Evolutionary conservation across 1,140 invertebrate species (phyloP), one percentile per base, ranked within the genome.

Genomic region (Cydia strobilella): DNA sequence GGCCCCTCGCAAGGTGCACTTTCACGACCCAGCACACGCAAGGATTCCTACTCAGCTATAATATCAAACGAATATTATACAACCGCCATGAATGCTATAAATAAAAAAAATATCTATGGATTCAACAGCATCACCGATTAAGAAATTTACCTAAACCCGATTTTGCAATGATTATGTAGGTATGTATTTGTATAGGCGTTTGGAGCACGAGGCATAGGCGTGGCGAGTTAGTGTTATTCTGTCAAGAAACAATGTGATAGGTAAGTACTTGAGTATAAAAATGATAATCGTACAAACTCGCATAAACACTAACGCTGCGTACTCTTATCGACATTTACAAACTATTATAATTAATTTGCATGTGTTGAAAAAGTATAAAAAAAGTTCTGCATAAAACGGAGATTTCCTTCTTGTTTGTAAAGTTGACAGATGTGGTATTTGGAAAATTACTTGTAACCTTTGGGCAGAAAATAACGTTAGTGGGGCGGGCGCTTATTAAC

Each of bases 1-100:
- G 65, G 81, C 77, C 79, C 75, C 75, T 23, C 73, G 82, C 87
- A 88, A 88, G 86, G 83, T 89, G 88, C 83, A 84, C 87, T 87
- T 91, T 90, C 82, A 84, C 84, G 82, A 80, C 77, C 80, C 69
- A 77, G 65, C 76, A 80, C 78, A 76, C 81, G 75, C 80, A 83
- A 87, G 82, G 83, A 83, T 85, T 89, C 83, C 77, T 79, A 82
- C 72, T 79, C 74, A 72, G 80, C 31, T 72, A 45, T 79, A 75
- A 77, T 79, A 77, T 71, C 75, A 73, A 77, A 74, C 72, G 65
- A 75, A 76, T 69, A 73, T 80, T 23, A 71, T 73, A 69, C 35
- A 69, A 69, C 35, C 65, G n/a, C 27, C 31, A 75, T 74, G 79
- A 81, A 81, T 83, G 66, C 72, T 51, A 81, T 84, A 79, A 81